These are phyloP conservation scores for Nomada fabriciana DNA, from an alignment of 2,888 invertebrate genomes.

Conservation along the genomic window DNA sequence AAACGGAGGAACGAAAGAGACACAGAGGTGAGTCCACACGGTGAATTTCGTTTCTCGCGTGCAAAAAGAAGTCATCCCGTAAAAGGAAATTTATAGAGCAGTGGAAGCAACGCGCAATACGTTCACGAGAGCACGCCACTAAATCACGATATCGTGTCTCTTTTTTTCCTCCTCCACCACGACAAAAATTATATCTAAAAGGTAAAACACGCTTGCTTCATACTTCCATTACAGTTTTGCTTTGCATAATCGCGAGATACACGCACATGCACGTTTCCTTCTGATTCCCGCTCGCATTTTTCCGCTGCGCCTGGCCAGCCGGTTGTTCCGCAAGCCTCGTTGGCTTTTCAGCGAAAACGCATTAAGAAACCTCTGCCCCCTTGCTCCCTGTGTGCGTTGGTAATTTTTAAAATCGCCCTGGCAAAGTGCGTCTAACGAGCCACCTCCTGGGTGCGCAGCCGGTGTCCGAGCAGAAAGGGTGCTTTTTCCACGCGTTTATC, in stretches of 20 bases:
- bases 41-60: conserved; percentile 4
- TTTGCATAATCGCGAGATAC: conserved; percentile 37
- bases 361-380: conserved; percentile 4
- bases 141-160: conserved; percentile 35
- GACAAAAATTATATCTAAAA: conserved; percentile 44
- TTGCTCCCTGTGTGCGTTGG: not conserved
- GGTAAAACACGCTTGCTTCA: not conserved
- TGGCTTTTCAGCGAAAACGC: conserved; percentile 18
- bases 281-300: not conserved
- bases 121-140: conserved; percentile 12
- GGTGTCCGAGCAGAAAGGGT: conserved; percentile 37
- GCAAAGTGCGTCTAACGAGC: conserved; percentile 24
- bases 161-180: not conserved
- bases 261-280: not conserved
- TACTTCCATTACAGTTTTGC: not conserved
- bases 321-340: conserved; percentile 30
- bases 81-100: conserved; percentile 43
- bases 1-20: not conserved
- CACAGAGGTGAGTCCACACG: not conserved
- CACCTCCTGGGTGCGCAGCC: not conserved
- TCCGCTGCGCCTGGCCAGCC: not conserved
- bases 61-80: conserved; percentile 27
- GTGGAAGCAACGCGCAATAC: not conserved
- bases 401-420: conserved; percentile 24
- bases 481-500: conserved; percentile 35